A percentile compares a stretch with the other conserved stretches of the same genome.
Conservation (phyloP, 2,113 vertebrate genomes). For the Falcunculus frontatus region DNA sequence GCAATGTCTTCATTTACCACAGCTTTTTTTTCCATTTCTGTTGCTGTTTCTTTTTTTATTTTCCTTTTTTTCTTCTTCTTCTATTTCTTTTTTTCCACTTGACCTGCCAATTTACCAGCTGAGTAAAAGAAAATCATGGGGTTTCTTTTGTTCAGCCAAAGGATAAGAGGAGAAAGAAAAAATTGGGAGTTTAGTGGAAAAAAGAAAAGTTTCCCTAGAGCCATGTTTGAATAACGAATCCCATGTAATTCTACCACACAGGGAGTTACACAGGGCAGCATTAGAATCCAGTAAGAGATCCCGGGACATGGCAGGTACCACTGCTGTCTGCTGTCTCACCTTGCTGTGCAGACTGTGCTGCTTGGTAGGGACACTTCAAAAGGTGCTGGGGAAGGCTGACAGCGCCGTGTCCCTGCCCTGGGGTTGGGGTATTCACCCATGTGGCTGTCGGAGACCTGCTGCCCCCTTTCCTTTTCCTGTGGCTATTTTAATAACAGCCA, state of each 20-base stretch:
- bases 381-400: background rate
- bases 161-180: background rate
- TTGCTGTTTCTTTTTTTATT: background rate
- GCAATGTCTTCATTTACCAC: background rate
- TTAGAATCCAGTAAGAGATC: background rate
- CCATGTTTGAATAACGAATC: background rate
- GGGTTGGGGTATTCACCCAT: background rate
- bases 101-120: background rate
- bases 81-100: background rate
- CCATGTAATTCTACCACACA: background rate
- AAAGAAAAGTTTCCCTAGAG: background rate
- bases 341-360: background rate
- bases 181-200: background rate
- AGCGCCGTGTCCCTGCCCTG: rapidly evolving
- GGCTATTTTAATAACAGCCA: background rate
- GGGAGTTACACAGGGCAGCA: background rate
- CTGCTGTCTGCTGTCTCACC: background rate
- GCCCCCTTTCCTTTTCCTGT: background rate
- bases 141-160: background rate
- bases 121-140: background rate
- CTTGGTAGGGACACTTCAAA: background rate
- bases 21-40: background rate
- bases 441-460: background rate
- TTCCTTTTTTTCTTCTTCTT: background rate
- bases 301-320: background rate